These are phyloP conservation scores for Stigmatopora nigra DNA, from an alignment of 2,113 vertebrate genomes.

Conservation along the genomic window DNA sequence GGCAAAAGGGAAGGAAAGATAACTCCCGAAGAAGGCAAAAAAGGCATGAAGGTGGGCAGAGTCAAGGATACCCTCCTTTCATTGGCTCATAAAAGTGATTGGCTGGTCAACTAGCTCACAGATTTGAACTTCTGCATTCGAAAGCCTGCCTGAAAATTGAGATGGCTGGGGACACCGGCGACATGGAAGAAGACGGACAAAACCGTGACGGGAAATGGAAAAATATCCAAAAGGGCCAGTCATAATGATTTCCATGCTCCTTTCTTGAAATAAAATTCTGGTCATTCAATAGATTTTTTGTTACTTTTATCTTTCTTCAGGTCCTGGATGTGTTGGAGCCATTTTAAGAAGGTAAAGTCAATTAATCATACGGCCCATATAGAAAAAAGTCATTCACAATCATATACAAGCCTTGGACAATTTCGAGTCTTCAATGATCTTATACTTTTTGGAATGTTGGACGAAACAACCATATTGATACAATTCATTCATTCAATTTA, in stretches of 20 bases:
- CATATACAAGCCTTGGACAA: background rate
- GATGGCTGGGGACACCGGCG: background rate
- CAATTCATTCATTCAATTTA: too few species aligned
- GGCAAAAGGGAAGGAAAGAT: constrained; percentile 8
- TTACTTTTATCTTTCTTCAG: background rate
- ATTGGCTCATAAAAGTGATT: constrained; percentile 24
- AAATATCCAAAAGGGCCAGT: background rate
- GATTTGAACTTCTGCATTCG: background rate
- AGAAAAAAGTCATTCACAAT: background rate
- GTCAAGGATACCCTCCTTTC: constrained; percentile 1
- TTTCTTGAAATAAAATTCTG: background rate
- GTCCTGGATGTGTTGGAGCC: background rate
- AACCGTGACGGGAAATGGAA: background rate
- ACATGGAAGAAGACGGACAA: background rate
- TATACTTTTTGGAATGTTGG: background rate
- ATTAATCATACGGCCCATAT: background rate
- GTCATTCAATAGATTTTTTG: too few species aligned
- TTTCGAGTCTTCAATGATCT: background rate
- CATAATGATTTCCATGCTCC: background rate
- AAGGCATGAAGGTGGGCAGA: constrained; percentile 16
- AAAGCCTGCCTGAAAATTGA: background rate
- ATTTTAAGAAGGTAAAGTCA: background rate
- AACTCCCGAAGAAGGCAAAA: background rate
- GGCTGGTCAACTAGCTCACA: background rate
- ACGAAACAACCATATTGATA: background rate